Evolutionary conservation across 2,888 invertebrate species (phyloP).

Genomic region (Andrena haemorrhoa): DNA sequence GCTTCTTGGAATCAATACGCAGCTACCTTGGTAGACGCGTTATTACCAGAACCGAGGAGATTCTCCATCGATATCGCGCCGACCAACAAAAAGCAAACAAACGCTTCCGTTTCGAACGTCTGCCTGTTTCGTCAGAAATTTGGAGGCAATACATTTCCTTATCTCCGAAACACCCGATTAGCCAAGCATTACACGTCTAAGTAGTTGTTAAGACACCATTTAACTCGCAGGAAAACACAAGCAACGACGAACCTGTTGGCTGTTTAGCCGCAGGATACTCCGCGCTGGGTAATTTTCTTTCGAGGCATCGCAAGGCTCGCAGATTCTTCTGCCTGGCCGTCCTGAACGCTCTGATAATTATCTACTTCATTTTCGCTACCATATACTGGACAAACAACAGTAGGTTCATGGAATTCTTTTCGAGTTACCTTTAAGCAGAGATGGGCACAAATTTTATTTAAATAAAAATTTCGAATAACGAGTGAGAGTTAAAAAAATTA

Average conservation of each 20-base stretch:
- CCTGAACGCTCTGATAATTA: constrained; percentile 72
- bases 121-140: no score
- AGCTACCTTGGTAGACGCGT: not conserved
- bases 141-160: not conserved
- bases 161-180: not conserved
- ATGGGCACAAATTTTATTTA: no score
- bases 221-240: constrained; percentile 5
- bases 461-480: no score
- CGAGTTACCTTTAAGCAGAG: not conserved
- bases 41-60: not conserved
- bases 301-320: constrained; percentile 58
- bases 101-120: no score
- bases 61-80: not conserved
- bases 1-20: not conserved
- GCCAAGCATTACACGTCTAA: not conserved
- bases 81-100: no score
- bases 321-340: constrained; percentile 60
- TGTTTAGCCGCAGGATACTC: constrained; percentile 38
- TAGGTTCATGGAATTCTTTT: constrained; percentile 49
- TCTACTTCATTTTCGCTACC: constrained; percentile 77
- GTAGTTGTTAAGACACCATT: not conserved
- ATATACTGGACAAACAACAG: constrained; percentile 76
- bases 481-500: no score
- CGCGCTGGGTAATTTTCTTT: constrained; percentile 59
- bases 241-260: constrained; percentile 30